Base-by-base conservation (phyloP, 2,888 invertebrate species). In the Athetis lepigone region DNA sequence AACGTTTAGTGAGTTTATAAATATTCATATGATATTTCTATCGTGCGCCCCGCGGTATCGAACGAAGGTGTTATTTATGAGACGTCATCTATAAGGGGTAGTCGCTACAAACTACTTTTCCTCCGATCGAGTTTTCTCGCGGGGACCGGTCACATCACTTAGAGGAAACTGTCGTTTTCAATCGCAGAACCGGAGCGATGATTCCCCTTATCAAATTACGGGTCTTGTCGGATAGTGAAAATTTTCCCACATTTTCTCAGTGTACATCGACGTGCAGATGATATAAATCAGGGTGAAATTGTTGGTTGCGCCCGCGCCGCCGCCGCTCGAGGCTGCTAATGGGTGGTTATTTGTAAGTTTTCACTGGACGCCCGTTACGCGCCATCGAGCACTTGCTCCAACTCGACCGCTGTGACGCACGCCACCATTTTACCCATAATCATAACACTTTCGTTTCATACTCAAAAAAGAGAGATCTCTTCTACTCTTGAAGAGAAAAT, bases 221-320 rank as follows among this genome's bases (percentile, higher is more conserved):
- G 88, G 88, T 88, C 86, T 87, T 81, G 84, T 86, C 82, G 85
- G 86, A 85, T 87, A 90, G 92, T 93, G 93, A 93, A 95, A 93
- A 94, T 93, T 88, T 94, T 93, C 93, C 92, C 93, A 93, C 93
- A 93, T 94, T 95, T 94, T 95, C 94, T 94, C 87, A 87, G 79
- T 80, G 86, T 84, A 82, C 85, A 85, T 86, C 87, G 85, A 71
- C 78, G 82, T 78, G 77, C 82, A 85, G 93, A 94, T 95, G 90
- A 93, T 94, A 94, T 93, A 93, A 90, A 95, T 95, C 94, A 93
- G 93, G 89, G 88, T 86, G 90, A 93, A 92, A 94, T 94, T 93
- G 90, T 87, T 86, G 88, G 90, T 89, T 91, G 86, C 78, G 80
- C 81, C 70, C 61, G 85, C 83, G 83, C 81, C 85, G 93, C 93